These are phyloP conservation scores for Eupithecia abbreviata DNA, from an alignment of 2,888 invertebrate species.

Conservation along the genomic window DNA sequence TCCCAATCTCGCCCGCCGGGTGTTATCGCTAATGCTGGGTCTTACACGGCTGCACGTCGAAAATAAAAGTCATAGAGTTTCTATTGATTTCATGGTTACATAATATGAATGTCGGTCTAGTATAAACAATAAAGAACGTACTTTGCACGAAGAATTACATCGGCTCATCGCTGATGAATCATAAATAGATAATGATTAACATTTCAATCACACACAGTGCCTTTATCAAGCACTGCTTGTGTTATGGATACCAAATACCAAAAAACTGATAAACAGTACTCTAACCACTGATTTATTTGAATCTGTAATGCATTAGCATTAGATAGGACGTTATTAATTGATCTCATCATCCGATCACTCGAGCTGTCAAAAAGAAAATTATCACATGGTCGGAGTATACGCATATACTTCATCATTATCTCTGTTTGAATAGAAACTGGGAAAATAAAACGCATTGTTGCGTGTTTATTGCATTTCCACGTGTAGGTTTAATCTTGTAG, in stretches of 20 bases:
- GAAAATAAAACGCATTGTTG: not conserved
- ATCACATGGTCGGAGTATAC: not conserved
- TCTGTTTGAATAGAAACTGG: not conserved
- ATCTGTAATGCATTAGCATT: not conserved
- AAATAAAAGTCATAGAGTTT: slow-evolving; percentile 42
- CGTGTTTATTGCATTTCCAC: slow-evolving; percentile 46
- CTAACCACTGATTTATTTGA: not conserved
- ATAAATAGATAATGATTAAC: slow-evolving; percentile 1
- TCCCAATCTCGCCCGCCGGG: slow-evolving; percentile 50
- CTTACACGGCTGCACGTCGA: slow-evolving; percentile 33
- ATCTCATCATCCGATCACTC: not conserved
- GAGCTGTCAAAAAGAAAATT: not conserved
- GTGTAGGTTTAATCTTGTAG: slow-evolving; percentile 54
- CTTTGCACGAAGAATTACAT: not conserved
- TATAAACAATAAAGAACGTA: not conserved
- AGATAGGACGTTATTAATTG: not conserved
- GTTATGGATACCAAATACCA: not conserved
- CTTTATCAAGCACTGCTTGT: not conserved
- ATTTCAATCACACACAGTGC: not conserved
- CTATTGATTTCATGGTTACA: slow-evolving; percentile 28
- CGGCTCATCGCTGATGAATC: not conserved
- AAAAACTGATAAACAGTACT: not conserved
- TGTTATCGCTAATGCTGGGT: slow-evolving; percentile 29
- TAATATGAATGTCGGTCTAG: slow-evolving; percentile 8
- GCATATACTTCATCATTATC: not conserved